A percentile compares a stretch with the other conserved stretches of the same genome.
phyloP scores from a whole-genome alignment of 2,888 invertebrate species.

The Lithophane leautieri region DNA sequence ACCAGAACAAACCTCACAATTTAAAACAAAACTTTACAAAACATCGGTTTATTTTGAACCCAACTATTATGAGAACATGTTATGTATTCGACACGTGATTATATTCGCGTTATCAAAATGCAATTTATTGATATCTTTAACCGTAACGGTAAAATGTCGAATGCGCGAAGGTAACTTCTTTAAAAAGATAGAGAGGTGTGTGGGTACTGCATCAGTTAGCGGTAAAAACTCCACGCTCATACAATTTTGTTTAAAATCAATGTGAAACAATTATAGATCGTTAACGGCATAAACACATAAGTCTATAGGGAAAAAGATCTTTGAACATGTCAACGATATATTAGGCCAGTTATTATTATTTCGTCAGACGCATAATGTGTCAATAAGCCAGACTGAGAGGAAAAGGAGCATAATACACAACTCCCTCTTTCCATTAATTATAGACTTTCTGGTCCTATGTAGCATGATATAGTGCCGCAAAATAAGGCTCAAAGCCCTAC shows the following conservation, averaged over 20 bases:
- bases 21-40: background rate
- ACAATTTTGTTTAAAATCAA: background rate
- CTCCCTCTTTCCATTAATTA: background rate
- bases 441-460: background rate
- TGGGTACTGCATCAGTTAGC: background rate
- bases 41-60: background rate
- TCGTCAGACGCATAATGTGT: background rate
- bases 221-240: background rate
- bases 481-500: background rate
- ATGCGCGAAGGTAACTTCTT: background rate
- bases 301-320: background rate
- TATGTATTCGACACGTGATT: background rate
- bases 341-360: background rate
- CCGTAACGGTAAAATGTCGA: background rate
- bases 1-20: background rate
- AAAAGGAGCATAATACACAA: background rate
- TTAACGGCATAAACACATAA: background rate
- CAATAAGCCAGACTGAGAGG: background rate
- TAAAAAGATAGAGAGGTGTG: background rate
- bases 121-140: background rate
- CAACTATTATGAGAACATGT: background rate
- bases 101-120: background rate
- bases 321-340: background rate
- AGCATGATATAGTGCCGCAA: background rate
- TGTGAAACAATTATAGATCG: background rate